A percentile compares a stretch with the other conserved stretches of the same genome.
These are phyloP conservation scores for Melipona beecheii DNA, from an alignment of 2,888 invertebrate species.

Conservation along the genomic window DNA sequence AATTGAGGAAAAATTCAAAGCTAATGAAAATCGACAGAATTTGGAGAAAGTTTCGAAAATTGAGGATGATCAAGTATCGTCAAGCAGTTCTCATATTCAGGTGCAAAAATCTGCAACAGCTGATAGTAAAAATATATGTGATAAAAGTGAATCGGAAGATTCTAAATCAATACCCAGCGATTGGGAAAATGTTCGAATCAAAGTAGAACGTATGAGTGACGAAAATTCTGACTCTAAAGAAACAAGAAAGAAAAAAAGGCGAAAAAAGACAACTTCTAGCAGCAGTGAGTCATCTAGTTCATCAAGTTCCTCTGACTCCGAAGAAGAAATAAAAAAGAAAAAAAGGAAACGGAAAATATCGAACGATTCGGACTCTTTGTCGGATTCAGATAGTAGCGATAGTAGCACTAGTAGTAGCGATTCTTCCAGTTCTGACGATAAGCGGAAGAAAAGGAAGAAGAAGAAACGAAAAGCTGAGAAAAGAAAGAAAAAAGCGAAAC, in stretches of 20 bases:
- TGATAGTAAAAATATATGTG: constrained; percentile 27
- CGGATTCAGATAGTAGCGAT: constrained; percentile 77
- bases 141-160: constrained; percentile 64
- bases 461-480: constrained; percentile 67
- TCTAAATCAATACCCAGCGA: constrained; percentile 77
- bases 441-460: constrained; percentile 69
- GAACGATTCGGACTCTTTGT: constrained; percentile 64
- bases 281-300: constrained; percentile 76
- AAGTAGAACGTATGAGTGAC: constrained; percentile 78
- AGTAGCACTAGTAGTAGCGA: constrained; percentile 76
- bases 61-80: constrained; percentile 26
- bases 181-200: constrained; percentile 79
- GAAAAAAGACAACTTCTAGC: constrained; percentile 69
- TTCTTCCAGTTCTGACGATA: constrained; percentile 72
- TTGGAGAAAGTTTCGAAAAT: constrained; percentile 25
- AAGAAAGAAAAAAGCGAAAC: constrained; percentile 75
- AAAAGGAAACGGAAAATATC: constrained; percentile 58
- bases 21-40: constrained; percentile 38
- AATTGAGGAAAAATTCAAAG: constrained; percentile 29
- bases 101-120: constrained; percentile 5
- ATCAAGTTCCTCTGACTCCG: constrained; percentile 71
- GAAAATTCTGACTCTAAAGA: constrained; percentile 62
- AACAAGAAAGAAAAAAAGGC: constrained; percentile 57
- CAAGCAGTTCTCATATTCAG: constrained; percentile 28
- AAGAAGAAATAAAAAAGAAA: constrained; percentile 57